Evolutionary conservation across 2,888 invertebrate species (phyloP).

Genomic region (Gryllus longicercus): DNA sequence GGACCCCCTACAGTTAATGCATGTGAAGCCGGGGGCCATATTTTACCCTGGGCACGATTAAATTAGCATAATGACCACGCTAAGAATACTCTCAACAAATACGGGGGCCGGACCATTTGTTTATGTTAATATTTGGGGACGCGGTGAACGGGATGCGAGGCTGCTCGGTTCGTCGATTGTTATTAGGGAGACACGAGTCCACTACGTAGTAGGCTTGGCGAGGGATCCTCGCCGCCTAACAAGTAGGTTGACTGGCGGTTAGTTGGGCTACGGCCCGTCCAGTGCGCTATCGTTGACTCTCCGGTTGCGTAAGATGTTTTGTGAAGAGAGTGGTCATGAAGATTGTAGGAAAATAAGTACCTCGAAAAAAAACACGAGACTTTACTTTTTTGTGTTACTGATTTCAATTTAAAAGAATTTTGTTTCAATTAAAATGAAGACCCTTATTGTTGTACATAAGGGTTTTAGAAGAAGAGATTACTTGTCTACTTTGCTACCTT

Average conservation of each 20-base stretch:
- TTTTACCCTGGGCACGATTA: not conserved
- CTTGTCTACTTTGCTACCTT: no score
- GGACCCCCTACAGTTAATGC: not conserved
- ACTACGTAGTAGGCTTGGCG: not conserved
- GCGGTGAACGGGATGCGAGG: not conserved
- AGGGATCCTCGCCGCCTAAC: not conserved
- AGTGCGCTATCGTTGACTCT: no score
- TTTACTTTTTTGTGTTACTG: no score
- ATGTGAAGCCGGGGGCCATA: not conserved
- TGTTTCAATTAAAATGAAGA: no score
- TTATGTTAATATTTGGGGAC: conserved; percentile 1
- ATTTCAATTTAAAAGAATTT: no score
- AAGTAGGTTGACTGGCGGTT: not conserved
- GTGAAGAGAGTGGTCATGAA: no score
- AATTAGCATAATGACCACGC: not conserved
- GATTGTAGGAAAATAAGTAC: no score
- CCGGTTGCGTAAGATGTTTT: no score
- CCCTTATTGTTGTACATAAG: no score
- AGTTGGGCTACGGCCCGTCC: not conserved
- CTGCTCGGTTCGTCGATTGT: not conserved
- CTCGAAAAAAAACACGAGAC: no score
- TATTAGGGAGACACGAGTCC: not conserved
- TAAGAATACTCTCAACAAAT: not conserved
- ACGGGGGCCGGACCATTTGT: not conserved
- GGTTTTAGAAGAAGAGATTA: no score